Base-by-base conservation (phyloP, 2,888 invertebrate species). In the Heterodera filipjevi region DNA sequence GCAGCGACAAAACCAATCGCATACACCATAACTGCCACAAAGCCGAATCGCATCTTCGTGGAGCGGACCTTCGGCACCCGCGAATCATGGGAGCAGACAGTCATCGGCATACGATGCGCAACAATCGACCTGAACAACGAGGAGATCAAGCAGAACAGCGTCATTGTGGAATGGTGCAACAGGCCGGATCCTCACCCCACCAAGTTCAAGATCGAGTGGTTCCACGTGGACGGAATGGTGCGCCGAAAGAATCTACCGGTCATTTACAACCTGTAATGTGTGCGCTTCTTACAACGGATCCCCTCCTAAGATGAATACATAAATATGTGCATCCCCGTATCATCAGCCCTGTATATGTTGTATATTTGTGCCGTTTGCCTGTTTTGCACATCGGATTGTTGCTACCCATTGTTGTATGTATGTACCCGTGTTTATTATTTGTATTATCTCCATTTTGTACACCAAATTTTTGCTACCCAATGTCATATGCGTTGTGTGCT, bases 61-160 rank as follows among this genome's bases (percentile, higher is more conserved):
- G 86, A 87, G 76, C 86, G 85, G 66, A 83, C 84, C 74, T 82
- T 83, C 74, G 86, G 86, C 78, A 86, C 87, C n/a, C 84, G n/a
- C n/a, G n/a, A n/a, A n/a, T n/a, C n/a, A n/a, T 85, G 79, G 86
- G 87, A 81, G 84, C 86, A 76, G 84, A 85, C 83, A 84, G 87
- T 77, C 78, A 80, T 70, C 81, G 80, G 71, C 81, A 85, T 74
- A 80, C 85, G 79, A 84, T 84, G 86, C 82, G 86, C 85, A 77
- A 79, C 86, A 30, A 86, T 86, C 84, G 84, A 84, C 77, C 84
- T 71, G 59, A 84, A 78, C 39, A 59, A 72, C 70, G 83, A 85
- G 76, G 82, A 84, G 79, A 84, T 84, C 80, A 84, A 84, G 78
- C 84, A 84, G 77, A 84, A 84, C 76, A 84, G 84, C 12, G 44